Evolutionary conservation across 2,113 vertebrate genomes (phyloP).

Genomic region (Crypturellus undulatus): DNA sequence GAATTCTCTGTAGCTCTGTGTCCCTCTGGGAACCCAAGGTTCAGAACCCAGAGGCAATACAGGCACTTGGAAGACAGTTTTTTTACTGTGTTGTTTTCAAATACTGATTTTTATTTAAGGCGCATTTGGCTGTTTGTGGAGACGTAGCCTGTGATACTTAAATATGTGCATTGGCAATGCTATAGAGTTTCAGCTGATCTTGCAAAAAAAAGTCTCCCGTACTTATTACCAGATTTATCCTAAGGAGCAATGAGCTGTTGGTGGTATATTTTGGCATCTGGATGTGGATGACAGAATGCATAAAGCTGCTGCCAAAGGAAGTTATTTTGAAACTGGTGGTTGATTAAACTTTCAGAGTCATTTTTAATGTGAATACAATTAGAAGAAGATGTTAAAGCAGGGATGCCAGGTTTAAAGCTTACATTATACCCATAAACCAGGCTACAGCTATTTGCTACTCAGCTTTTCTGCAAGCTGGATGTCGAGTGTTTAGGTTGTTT

Average conservation of each 20-base stretch:
- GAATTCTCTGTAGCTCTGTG: neutral
- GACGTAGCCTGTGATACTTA: neutral
- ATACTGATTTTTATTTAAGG: neutral
- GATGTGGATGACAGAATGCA: neutral
- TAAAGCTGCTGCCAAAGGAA: slow-evolving; percentile 22
- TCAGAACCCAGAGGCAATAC: neutral
- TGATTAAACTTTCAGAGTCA: slow-evolving; percentile 13
- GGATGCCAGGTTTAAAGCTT: neutral
- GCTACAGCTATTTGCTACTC: neutral
- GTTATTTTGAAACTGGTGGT: slow-evolving; percentile 20
- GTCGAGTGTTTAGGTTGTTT: neutral
- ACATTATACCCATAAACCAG: neutral
- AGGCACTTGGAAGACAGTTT: neutral
- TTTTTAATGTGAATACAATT: neutral
- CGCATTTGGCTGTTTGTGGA: neutral
- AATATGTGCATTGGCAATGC: neutral
- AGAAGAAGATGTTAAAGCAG: slow-evolving; percentile 12
- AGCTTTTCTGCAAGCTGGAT: neutral
- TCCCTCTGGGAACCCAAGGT: neutral
- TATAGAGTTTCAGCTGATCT: neutral
- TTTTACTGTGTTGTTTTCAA: neutral
- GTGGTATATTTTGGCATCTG: slow-evolving; percentile 23
- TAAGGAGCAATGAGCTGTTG: neutral
- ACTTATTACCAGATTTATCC: rapidly evolving
- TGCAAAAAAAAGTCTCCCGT: neutral